Percentiles rank a stretch among this genome's conserved stretches.
phyloP scores from a whole-genome alignment of 2,888 invertebrate species.

The Hypercompe scribonia region DNA sequence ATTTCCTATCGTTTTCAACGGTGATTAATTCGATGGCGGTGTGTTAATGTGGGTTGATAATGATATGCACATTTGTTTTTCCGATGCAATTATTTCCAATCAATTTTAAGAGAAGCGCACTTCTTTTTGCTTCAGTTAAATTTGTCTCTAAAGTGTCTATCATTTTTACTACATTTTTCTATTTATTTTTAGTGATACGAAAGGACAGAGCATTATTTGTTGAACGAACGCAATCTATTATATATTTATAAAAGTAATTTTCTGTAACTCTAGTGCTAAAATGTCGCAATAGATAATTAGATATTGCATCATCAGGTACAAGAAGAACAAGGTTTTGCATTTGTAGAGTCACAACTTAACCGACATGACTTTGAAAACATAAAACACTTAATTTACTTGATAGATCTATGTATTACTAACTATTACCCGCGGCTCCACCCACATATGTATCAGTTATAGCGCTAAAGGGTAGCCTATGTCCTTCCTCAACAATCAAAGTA shows the following conservation, averaged over 20 bases:
- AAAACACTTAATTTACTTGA: too few relatives aligned
- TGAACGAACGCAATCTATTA: neutral
- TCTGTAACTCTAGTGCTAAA: neutral
- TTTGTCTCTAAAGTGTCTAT: neutral
- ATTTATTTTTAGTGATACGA: neutral
- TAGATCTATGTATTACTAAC: too few relatives aligned
- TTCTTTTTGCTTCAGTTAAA: neutral
- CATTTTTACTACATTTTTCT: neutral
- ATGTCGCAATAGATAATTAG: too few relatives aligned
- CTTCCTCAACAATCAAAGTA: too few relatives aligned
- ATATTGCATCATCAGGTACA: too few relatives aligned
- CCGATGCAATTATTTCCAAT: neutral
- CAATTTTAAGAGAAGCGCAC: neutral
- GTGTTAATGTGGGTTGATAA: conserved; percentile 18
- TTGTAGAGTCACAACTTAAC: too few relatives aligned
- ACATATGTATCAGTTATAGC: too few relatives aligned
- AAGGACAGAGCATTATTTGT: neutral
- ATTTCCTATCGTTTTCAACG: conserved; percentile 40
- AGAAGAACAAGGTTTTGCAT: too few relatives aligned
- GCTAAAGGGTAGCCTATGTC: too few relatives aligned
- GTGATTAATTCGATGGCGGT: conserved; percentile 29
- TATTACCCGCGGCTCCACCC: too few relatives aligned
- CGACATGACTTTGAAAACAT: too few relatives aligned
- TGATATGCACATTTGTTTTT: conserved; percentile 9
- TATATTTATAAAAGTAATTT: neutral